Base-by-base conservation (phyloP, 2,888 invertebrate genomes). In the Pandemis heparana region DNA sequence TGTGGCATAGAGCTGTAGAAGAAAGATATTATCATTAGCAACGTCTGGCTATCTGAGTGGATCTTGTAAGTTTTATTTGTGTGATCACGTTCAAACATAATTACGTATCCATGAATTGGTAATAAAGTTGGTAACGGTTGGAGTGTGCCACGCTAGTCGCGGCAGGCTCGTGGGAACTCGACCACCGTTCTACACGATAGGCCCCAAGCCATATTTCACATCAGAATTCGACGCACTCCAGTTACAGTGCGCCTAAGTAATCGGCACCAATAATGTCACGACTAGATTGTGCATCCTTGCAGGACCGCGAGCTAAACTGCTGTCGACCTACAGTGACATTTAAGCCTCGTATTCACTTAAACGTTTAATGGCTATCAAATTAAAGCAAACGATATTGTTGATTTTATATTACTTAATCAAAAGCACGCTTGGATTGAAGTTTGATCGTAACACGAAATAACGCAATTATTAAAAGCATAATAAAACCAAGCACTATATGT, bases 271-370 rank as follows among this genome's bases (percentile, higher is more conserved):
- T 88, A 88, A 84, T 87, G 88, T 87, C 89, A 88, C 89, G 89
- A 92, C 84, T 89, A 89, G 89, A 90, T 88, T 88, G 89, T 90
- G 85, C 84, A 91, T 92, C 92, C 89, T 90, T 76, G 80, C 81
- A 80, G 80, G 81, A 81, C 82, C 79, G 79, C 77, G 80, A 75
- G 85, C 83, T 81, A 81, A 83, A 79, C 81, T 77, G 82, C 83
- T 80, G 85, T 82, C 81, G 80, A 83, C 79, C 64, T 56, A 53
- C 83, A 79, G 79, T 79, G 81, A 38, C 63, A 63, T 66, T 72
- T 82, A 83, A 81, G 78, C 66, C 74, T 73, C 76, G 78, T 77
- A 78, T 78, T 78, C 71, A 74, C 77, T 75, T 48, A 64, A 38
- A 65, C 56, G 38, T 71, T 48, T 65, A 70, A 38, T 65, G 38